These are phyloP conservation scores for Drosophila picticornis DNA, from an alignment of 2,888 invertebrate genomes.

Conservation along the genomic window DNA sequence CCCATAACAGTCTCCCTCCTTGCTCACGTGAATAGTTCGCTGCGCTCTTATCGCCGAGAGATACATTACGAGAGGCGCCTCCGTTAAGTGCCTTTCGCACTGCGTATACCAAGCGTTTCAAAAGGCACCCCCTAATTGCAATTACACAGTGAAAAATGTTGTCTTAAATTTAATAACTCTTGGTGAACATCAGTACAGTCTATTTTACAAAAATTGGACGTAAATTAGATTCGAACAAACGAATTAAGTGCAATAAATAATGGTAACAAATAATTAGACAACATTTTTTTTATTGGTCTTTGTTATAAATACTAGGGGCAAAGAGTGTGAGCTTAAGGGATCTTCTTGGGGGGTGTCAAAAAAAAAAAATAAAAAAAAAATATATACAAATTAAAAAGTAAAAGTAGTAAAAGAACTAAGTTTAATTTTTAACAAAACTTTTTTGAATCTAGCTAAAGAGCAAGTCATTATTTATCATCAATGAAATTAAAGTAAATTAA, in stretches of 20 bases:
- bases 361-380: background rate
- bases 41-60: constrained; percentile 16
- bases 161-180: background rate
- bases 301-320: background rate
- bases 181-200: background rate
- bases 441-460: background rate
- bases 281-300: background rate
- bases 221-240: background rate
- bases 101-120: constrained; percentile 22
- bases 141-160: background rate
- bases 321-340: background rate
- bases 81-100: constrained; percentile 12
- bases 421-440: too few relatives aligned
- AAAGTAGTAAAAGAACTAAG: background rate
- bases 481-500: background rate
- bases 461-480: background rate
- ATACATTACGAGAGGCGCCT: constrained; percentile 19
- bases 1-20: background rate
- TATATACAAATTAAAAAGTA: background rate
- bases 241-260: background rate
- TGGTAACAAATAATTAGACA: background rate
- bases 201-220: too few relatives aligned
- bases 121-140: background rate
- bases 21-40: constrained; percentile 3
- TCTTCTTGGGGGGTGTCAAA: background rate